Conservation (phyloP, 2,888 invertebrate genomes). For the Nezara viridula region DNA sequence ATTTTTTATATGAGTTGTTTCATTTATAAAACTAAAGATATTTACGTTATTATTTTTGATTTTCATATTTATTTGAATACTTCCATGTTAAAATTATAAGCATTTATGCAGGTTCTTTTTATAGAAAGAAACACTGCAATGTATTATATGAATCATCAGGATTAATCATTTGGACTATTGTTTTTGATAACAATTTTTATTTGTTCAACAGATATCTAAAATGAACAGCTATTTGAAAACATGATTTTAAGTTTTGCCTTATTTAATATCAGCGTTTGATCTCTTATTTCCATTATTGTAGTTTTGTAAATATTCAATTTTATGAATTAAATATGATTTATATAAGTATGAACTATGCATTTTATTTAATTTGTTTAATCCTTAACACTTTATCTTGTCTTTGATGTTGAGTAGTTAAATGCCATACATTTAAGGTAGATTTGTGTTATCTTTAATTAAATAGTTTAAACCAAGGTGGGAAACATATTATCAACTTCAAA, state of each 20-base stretch:
- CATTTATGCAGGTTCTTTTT: not conserved
- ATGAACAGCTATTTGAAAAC: not conserved
- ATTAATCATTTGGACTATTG: not conserved
- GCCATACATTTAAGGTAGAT: not conserved
- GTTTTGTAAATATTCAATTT: not conserved
- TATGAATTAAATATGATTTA: not conserved
- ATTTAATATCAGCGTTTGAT: not conserved
- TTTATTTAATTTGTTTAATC: not conserved
- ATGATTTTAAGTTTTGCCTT: not conserved
- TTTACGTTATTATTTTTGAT: not conserved
- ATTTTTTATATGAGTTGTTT: not conserved
- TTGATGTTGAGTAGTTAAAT: not conserved
- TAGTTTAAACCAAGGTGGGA: not conserved
- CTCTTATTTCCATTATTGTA: too few species aligned
- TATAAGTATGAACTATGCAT: not conserved
- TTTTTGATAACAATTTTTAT: not conserved
- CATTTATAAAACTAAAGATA: not conserved
- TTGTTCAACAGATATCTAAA: not conserved
- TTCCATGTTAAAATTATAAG: not conserved
- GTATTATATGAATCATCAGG: constrained; percentile 4
- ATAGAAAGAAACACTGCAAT: not conserved
- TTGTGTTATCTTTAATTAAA: not conserved
- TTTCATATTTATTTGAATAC: not conserved
- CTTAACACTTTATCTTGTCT: not conserved
- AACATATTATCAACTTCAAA: not conserved